Conservation (phyloP, 1,140 invertebrate species). For the Lordiphosa clarofinis region DNA sequence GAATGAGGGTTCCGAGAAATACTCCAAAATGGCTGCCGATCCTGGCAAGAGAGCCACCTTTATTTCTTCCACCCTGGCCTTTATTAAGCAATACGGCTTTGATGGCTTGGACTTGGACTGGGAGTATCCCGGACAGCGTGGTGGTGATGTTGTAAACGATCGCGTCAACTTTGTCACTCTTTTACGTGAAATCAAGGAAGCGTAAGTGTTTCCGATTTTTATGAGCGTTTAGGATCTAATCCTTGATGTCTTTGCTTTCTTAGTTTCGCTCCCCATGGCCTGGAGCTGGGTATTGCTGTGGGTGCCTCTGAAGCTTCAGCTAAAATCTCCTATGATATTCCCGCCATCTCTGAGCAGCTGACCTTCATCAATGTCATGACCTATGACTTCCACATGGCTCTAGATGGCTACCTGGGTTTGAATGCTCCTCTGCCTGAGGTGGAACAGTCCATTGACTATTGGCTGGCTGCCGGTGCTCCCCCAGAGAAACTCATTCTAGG, state of each 20-base stretch:
- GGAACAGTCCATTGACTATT: conserved; percentile 49
- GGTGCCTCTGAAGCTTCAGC: conserved; percentile 81
- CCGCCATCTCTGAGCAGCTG: conserved; percentile 80
- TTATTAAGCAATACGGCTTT: conserved; percentile 81
- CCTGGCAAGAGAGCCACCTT: conserved; percentile 79
- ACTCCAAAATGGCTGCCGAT: conserved; percentile 81
- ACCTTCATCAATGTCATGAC: conserved; percentile 85
- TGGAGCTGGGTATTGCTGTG: conserved; percentile 84
- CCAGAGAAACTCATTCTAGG: conserved; percentile 84
- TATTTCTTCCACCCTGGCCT: conserved; percentile 80
- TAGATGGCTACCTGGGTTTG: conserved; percentile 80
- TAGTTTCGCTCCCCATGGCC: conserved; percentile 74
- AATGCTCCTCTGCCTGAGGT: conserved; percentile 82
- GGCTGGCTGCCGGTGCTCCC: conserved; percentile 75
- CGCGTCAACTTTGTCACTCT: conserved; percentile 80
- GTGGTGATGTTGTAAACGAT: conserved; percentile 80
- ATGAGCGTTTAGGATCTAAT: no score
- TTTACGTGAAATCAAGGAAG: conserved; percentile 80
- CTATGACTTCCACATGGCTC: conserved; percentile 86
- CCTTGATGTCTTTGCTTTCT: conserved; percentile 27
- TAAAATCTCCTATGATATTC: conserved; percentile 82
- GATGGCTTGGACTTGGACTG: conserved; percentile 86
- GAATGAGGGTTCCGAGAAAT: conserved; percentile 85
- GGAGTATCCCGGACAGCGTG: conserved; percentile 83
- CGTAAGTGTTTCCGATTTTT: conserved; percentile 56